phyloP scores from a whole-genome alignment of 2,797 vertebrate genomes.

The Capromys pilorides region DNA sequence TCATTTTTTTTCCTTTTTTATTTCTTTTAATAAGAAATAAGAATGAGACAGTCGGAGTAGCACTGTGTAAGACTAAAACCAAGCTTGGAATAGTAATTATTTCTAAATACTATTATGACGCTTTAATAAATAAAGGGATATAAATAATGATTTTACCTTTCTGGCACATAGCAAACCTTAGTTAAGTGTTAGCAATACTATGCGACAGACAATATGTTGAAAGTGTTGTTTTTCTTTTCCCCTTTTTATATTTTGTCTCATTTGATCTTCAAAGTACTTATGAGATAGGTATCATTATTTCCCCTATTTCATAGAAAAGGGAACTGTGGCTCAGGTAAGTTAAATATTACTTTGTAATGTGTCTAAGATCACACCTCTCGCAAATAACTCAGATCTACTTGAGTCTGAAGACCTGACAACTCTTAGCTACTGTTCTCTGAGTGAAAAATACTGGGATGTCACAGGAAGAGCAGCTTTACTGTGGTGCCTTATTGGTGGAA shows the following conservation, averaged over 20 bases:
- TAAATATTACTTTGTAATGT: neutral
- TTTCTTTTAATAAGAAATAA: too few species aligned
- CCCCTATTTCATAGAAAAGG: neutral
- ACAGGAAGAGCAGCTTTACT: neutral
- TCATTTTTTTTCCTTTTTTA: too few species aligned
- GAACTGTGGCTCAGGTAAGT: neutral
- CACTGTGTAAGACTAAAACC: too few species aligned
- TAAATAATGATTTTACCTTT: neutral
- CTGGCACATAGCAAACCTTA: neutral
- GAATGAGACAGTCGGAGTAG: too few species aligned
- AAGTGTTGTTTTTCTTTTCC: neutral
- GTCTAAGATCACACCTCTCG: neutral
- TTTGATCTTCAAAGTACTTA: neutral
- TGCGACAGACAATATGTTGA: neutral
- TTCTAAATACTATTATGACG: neutral
- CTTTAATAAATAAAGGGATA: neutral
- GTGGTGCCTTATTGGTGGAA: neutral
- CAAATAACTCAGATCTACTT: neutral
- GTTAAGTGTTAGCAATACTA: neutral
- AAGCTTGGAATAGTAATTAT: too few species aligned
- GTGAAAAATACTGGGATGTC: neutral
- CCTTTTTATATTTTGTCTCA: conserved; percentile 44
- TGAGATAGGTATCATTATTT: neutral
- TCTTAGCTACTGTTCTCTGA: neutral
- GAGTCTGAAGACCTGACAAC: neutral